Evolutionary conservation across 1,140 invertebrate genomes (phyloP).

Genomic region (Arion vulgaris): DNA sequence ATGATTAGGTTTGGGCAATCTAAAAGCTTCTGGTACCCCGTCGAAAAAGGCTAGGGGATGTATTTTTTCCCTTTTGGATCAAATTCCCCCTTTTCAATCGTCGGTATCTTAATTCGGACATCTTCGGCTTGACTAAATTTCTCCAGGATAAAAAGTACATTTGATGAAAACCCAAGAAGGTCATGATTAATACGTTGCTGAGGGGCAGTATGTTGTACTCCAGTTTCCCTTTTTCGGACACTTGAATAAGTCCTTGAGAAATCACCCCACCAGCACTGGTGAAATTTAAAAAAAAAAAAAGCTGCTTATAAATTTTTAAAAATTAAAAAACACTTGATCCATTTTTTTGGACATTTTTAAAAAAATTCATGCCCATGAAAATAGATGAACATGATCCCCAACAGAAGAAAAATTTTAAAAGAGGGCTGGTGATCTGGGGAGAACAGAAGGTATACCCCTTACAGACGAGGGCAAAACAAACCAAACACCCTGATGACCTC

Average conservation of each 20-base stretch:
- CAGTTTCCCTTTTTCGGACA: slow-evolving; percentile 75
- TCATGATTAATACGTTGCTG: slow-evolving; percentile 97
- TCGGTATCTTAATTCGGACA: no score
- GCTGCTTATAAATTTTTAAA: slow-evolving; percentile 96
- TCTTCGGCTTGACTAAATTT: slow-evolving; percentile 99
- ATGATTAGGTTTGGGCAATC: slow-evolving; percentile 98
- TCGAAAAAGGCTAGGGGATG: slow-evolving; percentile 95
- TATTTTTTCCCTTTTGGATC: slow-evolving; percentile 98
- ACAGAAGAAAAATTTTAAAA: slow-evolving; percentile 97
- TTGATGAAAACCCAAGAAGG: slow-evolving; percentile 99
- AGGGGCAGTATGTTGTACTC: slow-evolving; percentile 91
- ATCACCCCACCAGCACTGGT: slow-evolving; percentile 98
- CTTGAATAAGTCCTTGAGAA: slow-evolving; percentile 96
- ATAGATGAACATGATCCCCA: slow-evolving; percentile 99
- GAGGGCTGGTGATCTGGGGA: slow-evolving; percentile 95
- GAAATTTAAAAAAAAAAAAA: slow-evolving; percentile 99
- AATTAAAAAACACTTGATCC: slow-evolving; percentile 98
- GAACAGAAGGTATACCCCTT: slow-evolving; percentile 96
- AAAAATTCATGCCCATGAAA: slow-evolving; percentile 99
- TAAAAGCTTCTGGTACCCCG: slow-evolving; percentile 75
- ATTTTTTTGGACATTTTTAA: slow-evolving; percentile 95
- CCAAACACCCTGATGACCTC: slow-evolving; percentile 97
- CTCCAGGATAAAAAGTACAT: slow-evolving; percentile 98
- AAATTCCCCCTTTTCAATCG: slow-evolving; percentile 97
- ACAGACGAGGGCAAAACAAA: slow-evolving; percentile 94